Evolutionary conservation across 2,888 invertebrate genomes (phyloP).

Genomic region (Andrena haemorrhoa): DNA sequence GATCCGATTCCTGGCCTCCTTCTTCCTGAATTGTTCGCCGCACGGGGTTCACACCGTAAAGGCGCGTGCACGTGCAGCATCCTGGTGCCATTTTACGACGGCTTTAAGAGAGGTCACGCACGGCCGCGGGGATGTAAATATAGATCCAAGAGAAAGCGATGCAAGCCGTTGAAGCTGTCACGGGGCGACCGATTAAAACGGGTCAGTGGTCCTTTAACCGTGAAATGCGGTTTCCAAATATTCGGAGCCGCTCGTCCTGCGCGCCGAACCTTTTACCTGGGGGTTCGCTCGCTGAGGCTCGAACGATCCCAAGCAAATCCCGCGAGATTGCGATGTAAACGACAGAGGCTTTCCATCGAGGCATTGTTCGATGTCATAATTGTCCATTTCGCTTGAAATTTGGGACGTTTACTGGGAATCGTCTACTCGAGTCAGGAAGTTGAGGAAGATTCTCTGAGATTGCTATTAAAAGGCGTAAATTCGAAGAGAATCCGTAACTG

Average conservation of each 20-base stretch:
- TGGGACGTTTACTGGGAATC: neutral
- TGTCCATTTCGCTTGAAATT: neutral
- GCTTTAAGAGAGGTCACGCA: conserved; percentile 17
- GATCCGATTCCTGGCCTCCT: neutral
- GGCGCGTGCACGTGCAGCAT: neutral
- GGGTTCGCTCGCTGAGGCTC: neutral
- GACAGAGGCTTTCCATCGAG: too few species aligned
- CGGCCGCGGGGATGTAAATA: conserved; percentile 48
- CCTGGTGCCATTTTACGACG: conserved; percentile 11
- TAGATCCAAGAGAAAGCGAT: conserved; percentile 61
- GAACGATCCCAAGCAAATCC: neutral
- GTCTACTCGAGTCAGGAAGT: too few species aligned
- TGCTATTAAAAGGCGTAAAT: too few species aligned
- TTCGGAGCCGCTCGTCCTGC: conserved; percentile 31
- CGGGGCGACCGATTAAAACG: conserved; percentile 54
- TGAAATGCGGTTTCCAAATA: conserved; percentile 60
- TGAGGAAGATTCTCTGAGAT: too few species aligned
- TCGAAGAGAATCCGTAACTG: too few species aligned
- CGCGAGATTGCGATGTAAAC: too few species aligned
- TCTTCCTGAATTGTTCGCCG: neutral
- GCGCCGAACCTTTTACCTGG: conserved; percentile 28
- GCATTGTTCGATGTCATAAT: neutral
- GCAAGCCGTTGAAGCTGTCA: conserved; percentile 47
- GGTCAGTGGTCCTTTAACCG: conserved; percentile 62
- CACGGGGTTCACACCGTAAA: neutral